Evolutionary conservation across 2,113 vertebrate genomes (phyloP), one percentile per base, ranked within the genome.

Genomic region (Larimichthys crocea): DNA sequence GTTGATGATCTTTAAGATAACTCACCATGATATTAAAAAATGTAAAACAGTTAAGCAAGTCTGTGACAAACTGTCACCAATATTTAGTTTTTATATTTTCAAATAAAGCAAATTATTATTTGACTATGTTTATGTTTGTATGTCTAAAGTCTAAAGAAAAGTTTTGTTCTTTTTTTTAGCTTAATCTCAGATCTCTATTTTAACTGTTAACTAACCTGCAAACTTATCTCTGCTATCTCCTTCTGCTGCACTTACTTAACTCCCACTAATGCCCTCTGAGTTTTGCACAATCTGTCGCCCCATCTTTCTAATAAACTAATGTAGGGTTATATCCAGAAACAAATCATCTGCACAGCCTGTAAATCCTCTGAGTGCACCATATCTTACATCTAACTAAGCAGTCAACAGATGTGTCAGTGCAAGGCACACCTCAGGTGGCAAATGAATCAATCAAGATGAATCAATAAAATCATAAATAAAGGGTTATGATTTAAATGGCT

Each of bases 251-350:
- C 17, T 16, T 64, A 15, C 68, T n/a, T 3, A n/a, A 3, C 15
- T 73, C 22, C 59, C 5, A 1, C 56, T 65, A 52, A 24, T 53
- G 44, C 53, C 55, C 17, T 64, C 44, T 71, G 20, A 6, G 22
- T 61, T 78, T 26, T 55, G 24, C 20, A 65, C 19, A 26, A 64
- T 35, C 40, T 67, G 20, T 14, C 61, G 7, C 35, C 9, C 7
- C 49, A 48, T 61, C 29, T 80, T 75, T 76, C 42, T 64, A 89
- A 81, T 24, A 83, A 88, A 72, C 68, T 77, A 89, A 83, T 84
- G 71, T 19, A 59, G 50, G 31, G 17, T 68, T 76, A 83, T 48
- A 74, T 76, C 55, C 53, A 46, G 20, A 64, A 80, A 61, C 1
- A 46, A 71, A 50, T 74, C 16, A 59, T 29, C 63, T 53, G 61